Evolutionary conservation across 2,888 invertebrate species (phyloP).

Genomic region (Cheilosia scutellata): DNA sequence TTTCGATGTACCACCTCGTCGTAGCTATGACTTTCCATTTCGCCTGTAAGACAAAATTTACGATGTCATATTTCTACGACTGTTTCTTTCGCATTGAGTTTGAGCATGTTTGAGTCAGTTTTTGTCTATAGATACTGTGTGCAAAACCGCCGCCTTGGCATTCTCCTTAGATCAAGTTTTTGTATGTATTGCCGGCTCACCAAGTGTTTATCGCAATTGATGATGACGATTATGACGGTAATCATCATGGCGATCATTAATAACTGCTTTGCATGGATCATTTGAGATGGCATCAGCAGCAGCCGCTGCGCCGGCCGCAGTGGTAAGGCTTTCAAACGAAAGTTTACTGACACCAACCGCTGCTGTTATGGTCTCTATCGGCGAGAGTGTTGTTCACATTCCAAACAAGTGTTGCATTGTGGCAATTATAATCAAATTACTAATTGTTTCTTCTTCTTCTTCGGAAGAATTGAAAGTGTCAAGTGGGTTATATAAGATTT

Average conservation of each 20-base stretch:
- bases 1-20: constrained; percentile 1
- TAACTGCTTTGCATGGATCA: constrained; percentile 70
- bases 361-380: background rate
- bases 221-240: constrained; percentile 62
- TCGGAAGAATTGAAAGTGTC: constrained; percentile 62
- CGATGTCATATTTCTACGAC: constrained; percentile 55
- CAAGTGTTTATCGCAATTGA: constrained; percentile 67
- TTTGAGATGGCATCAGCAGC: constrained; percentile 45
- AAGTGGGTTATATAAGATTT: constrained; percentile 39
- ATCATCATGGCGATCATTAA: constrained; percentile 64
- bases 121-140: background rate
- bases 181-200: background rate
- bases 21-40: constrained; percentile 59
- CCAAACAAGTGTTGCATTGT: constrained; percentile 2
- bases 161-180: constrained; percentile 20
- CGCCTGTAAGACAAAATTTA: constrained; percentile 52
- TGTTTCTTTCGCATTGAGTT: constrained; percentile 27
- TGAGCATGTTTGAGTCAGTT: constrained; percentile 31
- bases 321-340: constrained; percentile 34
- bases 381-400: constrained; percentile 19
- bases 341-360: constrained; percentile 59
- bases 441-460: constrained; percentile 34
- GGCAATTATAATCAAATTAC: constrained; percentile 42
- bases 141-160: constrained; percentile 12
- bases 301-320: background rate